A percentile compares a stretch with the other conserved stretches of the same genome.
phyloP scores from a whole-genome alignment of 2,797 vertebrate genomes.

The Triplophysa yarkandensis region DNA sequence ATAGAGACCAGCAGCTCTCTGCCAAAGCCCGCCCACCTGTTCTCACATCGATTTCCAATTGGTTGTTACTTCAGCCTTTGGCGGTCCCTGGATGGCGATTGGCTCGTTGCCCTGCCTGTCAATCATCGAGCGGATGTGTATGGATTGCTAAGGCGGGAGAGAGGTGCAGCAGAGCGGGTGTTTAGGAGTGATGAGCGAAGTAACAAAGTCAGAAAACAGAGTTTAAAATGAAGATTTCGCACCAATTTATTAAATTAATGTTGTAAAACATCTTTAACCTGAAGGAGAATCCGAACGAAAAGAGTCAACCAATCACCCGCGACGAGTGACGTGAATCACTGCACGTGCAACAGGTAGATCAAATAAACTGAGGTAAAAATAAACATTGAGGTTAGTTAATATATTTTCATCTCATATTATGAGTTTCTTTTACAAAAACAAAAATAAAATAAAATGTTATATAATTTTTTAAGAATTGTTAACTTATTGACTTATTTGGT shows the following conservation, averaged over 20 bases:
- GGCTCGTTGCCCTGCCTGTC: constrained; percentile 36
- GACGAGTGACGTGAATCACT: constrained; percentile 42
- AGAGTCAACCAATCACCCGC: constrained; percentile 27
- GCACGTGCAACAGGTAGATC: constrained; percentile 52
- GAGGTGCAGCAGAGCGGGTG: constrained; percentile 46
- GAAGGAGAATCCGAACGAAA: constrained; percentile 19
- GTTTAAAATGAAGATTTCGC: neutral
- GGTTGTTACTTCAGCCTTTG: constrained; percentile 1
- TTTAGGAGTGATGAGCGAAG: constrained; percentile 35
- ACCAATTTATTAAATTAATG: neutral
- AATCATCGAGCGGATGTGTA: neutral
- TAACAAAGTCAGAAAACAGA: neutral
- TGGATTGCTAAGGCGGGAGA: constrained; percentile 37
- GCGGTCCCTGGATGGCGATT: constrained; percentile 34
- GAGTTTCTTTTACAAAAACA: neutral
- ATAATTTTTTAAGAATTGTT: no score
- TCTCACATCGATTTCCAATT: constrained; percentile 29
- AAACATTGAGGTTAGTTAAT: neutral
- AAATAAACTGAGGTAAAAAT: constrained; percentile 3
- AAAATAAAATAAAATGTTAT: no score
- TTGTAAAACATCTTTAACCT: neutral
- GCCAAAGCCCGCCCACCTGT: constrained; percentile 4
- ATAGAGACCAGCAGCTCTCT: constrained; percentile 43
- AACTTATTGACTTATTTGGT: constrained; percentile 12
- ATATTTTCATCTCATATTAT: neutral